Conservation (phyloP, 2,888 invertebrate species). For the Hyles lineata region DNA sequence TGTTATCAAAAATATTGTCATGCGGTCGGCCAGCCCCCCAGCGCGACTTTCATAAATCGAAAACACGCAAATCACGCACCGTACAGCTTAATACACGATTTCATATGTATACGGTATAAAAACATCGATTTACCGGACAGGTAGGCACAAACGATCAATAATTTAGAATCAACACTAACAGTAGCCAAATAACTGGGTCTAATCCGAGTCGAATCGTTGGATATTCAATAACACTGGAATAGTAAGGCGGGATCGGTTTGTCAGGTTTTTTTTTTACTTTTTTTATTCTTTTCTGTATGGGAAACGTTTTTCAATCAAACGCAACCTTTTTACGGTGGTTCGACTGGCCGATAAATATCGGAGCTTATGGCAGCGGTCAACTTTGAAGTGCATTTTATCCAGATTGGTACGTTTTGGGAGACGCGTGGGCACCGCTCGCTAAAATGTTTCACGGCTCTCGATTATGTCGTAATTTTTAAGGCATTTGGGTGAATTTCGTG, state of each 20-base stretch:
- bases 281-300: constrained; percentile 63
- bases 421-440: constrained; percentile 33
- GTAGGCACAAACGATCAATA: constrained; percentile 62
- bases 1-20: not conserved
- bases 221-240: constrained; percentile 73
- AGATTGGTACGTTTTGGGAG: constrained; percentile 60
- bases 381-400: constrained; percentile 72
- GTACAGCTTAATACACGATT: constrained; percentile 48
- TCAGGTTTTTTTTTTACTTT: constrained; percentile 42
- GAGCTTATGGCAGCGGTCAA: constrained; percentile 76
- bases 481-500: not conserved
- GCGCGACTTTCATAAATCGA: not conserved
- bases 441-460: constrained; percentile 16
- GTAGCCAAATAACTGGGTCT: constrained; percentile 75
- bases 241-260: constrained; percentile 41
- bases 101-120: constrained; percentile 55
- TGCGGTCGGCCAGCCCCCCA: constrained; percentile 4
- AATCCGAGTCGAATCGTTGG: constrained; percentile 78
- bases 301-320: constrained; percentile 79
- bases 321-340: constrained; percentile 72
- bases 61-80: constrained; percentile 39
- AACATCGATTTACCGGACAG: constrained; percentile 32
- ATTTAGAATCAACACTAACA: constrained; percentile 75
- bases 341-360: constrained; percentile 75
- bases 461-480: constrained; percentile 27